A percentile compares a stretch with the other conserved stretches of the same genome.
These are phyloP conservation scores for Periophthalmodon schlosseri DNA, from an alignment of 2,113 vertebrate genomes.

Conservation along the genomic window DNA sequence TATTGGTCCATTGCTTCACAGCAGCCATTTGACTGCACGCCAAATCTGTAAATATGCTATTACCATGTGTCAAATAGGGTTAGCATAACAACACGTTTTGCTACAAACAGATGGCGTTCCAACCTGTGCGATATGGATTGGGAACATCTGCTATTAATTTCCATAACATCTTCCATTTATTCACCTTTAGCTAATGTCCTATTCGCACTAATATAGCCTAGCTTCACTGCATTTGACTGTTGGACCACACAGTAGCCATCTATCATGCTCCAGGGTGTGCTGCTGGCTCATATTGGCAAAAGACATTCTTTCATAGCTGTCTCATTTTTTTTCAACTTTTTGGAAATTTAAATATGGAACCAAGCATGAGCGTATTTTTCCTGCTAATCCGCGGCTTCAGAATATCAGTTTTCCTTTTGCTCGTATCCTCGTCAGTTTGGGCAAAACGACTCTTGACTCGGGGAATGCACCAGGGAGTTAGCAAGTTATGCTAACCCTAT, in stretches of 20 bases:
- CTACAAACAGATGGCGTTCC: not conserved
- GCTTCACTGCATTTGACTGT: not conserved
- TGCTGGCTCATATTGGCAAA: constrained; percentile 16
- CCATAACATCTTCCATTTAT: not conserved
- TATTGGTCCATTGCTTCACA: not conserved
- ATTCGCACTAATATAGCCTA: not conserved
- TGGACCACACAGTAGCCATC: not conserved
- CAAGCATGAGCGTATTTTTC: constrained; percentile 30
- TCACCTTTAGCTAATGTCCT: not conserved
- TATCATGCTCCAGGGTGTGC: not conserved
- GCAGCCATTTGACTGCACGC: not conserved
- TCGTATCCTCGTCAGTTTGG: constrained; percentile 40
- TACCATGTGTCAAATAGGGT: not conserved
- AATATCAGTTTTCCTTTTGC: constrained; percentile 47
- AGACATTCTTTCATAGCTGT: constrained; percentile 28
- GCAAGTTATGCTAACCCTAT: too few species aligned
- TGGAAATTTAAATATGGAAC: constrained; percentile 33
- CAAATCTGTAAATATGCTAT: not conserved
- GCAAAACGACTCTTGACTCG: constrained; percentile 8
- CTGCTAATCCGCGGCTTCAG: constrained; percentile 22
- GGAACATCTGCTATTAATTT: not conserved
- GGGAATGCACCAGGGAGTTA: constrained; percentile 19
- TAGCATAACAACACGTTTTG: not conserved
- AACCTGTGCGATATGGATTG: not conserved
- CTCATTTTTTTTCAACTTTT: constrained; percentile 43